Percentiles rank a stretch among this genome's conserved stretches.
phyloP scores from a whole-genome alignment of 2,888 invertebrate genomes.

The Pyrrhosoma nymphula region DNA sequence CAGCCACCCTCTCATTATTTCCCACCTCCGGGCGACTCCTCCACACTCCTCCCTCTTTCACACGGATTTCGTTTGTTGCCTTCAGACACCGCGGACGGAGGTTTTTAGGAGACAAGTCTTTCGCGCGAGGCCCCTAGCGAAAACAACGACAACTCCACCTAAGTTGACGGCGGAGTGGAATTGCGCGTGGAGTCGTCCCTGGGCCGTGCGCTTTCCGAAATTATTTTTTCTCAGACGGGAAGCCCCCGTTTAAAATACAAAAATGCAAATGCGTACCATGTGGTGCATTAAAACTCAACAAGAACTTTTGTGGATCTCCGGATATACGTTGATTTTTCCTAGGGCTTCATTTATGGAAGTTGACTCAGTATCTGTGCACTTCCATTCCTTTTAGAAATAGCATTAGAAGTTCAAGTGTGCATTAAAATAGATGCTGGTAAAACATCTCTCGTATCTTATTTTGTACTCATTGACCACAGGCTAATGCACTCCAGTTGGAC shows the following conservation, averaged over 20 bases:
- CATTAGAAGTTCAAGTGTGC: background rate
- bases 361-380: background rate
- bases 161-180: background rate
- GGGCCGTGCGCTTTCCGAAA: background rate
- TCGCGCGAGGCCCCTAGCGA: background rate
- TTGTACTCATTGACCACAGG: background rate
- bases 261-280: too few species aligned
- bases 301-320: too few species aligned
- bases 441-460: background rate
- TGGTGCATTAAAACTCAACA: too few species aligned
- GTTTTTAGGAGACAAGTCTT: background rate
- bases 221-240: background rate
- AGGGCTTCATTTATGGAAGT: background rate
- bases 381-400: background rate
- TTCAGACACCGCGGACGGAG: background rate
- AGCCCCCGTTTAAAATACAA: background rate
- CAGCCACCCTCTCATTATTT: background rate
- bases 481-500: background rate
- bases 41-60: background rate
- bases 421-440: background rate
- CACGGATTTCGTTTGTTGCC: constrained; percentile 39
- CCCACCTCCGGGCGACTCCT: background rate
- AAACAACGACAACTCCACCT: constrained; percentile 22
- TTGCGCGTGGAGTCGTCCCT: background rate
- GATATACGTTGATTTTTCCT: too few species aligned